Conservation (phyloP, 2,113 vertebrate species). For the Salvator merianae region DNA sequence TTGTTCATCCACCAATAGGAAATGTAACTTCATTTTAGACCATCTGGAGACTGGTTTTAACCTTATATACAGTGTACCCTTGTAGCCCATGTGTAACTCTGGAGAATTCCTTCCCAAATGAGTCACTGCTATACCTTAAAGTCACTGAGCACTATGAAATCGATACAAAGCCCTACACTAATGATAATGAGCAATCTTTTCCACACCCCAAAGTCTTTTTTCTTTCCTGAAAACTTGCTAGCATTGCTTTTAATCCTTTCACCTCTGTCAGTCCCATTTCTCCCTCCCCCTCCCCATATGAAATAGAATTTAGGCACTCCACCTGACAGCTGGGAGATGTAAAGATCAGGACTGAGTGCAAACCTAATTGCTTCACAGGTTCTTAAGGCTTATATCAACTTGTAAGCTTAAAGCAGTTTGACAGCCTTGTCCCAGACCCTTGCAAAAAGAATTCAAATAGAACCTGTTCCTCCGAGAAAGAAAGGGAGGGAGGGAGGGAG, state of each 20-base stretch:
- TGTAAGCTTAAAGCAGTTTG: background rate
- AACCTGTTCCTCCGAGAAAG: background rate
- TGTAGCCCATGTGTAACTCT: background rate
- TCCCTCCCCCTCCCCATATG: background rate
- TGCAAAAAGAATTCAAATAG: background rate
- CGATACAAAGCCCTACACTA: background rate
- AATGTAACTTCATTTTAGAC: no score
- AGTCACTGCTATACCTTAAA: background rate
- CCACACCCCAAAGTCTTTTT: background rate
- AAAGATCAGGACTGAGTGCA: background rate
- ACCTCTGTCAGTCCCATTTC: background rate
- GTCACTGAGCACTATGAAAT: conserved; percentile 9
- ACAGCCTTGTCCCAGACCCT: background rate
- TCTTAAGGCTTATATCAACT: conserved; percentile 15
- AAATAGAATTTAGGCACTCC: conserved; percentile 3
- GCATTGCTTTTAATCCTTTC: background rate
- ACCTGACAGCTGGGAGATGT: conserved; percentile 26
- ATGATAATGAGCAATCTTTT: conserved; percentile 5
- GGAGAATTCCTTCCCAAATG: conserved; percentile 16
- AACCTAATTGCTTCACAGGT: conserved; percentile 5
- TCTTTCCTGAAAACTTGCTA: background rate
- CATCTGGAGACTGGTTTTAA: no score
- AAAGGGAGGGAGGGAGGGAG: no score
- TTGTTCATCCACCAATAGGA: no score
- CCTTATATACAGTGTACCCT: background rate